Evolutionary conservation across 2,797 vertebrate species (phyloP).

Genomic region (Taeniopygia guttata): DNA sequence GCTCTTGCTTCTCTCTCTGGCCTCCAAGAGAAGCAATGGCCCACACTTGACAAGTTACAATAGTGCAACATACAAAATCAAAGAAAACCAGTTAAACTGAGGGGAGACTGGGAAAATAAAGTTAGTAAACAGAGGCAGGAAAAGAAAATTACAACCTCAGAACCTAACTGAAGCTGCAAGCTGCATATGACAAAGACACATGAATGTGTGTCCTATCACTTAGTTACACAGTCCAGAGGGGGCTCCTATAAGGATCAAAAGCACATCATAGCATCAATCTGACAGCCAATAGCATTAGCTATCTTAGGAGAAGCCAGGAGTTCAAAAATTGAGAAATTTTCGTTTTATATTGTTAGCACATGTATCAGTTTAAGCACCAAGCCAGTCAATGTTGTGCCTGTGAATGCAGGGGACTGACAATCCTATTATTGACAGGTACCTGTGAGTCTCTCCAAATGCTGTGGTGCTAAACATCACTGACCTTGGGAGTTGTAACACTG

Average conservation of each 20-base stretch:
- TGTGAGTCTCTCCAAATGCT: background rate
- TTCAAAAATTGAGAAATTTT: background rate
- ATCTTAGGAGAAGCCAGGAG: background rate
- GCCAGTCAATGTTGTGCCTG: background rate
- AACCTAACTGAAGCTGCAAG: background rate
- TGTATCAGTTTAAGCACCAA: background rate
- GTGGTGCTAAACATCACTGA: background rate
- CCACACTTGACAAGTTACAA: background rate
- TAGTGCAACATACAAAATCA: background rate
- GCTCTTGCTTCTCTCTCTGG: too few relatives aligned
- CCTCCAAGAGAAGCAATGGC: too few relatives aligned
- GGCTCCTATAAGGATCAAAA: background rate
- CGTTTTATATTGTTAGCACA: background rate
- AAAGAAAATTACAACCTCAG: background rate
- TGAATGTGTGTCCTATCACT: background rate
- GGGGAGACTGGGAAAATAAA: background rate
- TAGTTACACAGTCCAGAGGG: background rate
- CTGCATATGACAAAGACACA: background rate
- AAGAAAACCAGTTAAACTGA: background rate
- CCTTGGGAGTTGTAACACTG: background rate
- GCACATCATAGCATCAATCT: background rate
- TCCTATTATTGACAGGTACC: background rate
- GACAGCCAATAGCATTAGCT: background rate
- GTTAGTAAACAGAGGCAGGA: background rate
- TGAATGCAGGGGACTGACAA: background rate